These are phyloP conservation scores for Volucella zonaria DNA, from an alignment of 2,888 invertebrate species.

Conservation along the genomic window DNA sequence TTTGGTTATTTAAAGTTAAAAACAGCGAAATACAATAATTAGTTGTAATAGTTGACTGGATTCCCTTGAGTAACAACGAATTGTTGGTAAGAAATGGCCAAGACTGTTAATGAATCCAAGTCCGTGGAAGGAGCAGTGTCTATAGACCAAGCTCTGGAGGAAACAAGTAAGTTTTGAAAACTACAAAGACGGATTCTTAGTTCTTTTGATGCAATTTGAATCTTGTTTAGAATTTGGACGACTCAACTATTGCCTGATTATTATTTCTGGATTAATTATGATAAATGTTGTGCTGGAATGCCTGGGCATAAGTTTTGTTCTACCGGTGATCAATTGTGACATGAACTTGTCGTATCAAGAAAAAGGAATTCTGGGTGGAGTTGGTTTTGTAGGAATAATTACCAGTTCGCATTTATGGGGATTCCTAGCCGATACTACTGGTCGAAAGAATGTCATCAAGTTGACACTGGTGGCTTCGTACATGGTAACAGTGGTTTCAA, in stretches of 20 bases:
- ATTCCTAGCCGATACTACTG: constrained; percentile 84
- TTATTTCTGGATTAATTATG: constrained; percentile 83
- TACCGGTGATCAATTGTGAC: constrained; percentile 83
- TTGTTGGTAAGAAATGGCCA: constrained; percentile 30
- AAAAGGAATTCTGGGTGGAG: constrained; percentile 81
- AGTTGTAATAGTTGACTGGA: constrained; percentile 21
- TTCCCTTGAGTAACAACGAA: background rate
- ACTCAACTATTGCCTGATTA: constrained; percentile 83
- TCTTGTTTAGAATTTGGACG: constrained; percentile 82
- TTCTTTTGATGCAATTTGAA: background rate
- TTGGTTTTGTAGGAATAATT: constrained; percentile 83
- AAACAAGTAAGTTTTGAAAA: constrained; percentile 55
- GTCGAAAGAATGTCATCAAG: constrained; percentile 83
- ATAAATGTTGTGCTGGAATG: constrained; percentile 83
- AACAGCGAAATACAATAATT: constrained; percentile 10
- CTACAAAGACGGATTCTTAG: background rate
- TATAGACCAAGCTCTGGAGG: constrained; percentile 65
- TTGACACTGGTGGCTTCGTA: constrained; percentile 83
- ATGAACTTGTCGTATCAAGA: constrained; percentile 80
- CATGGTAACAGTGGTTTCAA: constrained; percentile 82
- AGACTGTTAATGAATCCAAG: background rate
- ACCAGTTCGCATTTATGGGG: constrained; percentile 85
- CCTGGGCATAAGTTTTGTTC: constrained; percentile 83
- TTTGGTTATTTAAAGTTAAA: constrained; percentile 42
- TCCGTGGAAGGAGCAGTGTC: constrained; percentile 28